Conservation (phyloP, 2,113 vertebrate genomes). For the Sitta europaea region DNA sequence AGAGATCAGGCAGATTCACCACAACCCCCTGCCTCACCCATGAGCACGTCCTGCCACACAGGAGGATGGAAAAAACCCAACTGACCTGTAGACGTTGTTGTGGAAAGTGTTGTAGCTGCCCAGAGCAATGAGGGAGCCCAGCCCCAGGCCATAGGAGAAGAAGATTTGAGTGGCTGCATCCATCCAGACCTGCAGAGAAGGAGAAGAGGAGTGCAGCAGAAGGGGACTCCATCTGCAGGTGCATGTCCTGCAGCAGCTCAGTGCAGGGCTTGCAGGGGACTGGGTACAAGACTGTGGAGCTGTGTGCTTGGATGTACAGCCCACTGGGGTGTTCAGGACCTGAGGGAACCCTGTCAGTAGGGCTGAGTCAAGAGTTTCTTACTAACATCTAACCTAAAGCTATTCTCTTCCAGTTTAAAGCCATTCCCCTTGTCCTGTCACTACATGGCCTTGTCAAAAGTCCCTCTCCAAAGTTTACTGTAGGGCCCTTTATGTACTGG, state of each 20-base stretch:
- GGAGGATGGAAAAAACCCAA: not conserved
- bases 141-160: slow-evolving; percentile 88
- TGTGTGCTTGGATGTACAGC: not conserved
- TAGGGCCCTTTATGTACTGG: not conserved
- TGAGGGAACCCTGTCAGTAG: not conserved
- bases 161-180: slow-evolving; percentile 93
- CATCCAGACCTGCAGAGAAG: slow-evolving; percentile 82
- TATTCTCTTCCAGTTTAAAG: not conserved
- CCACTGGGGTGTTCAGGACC: not conserved
- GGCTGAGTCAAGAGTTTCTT: not conserved
- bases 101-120: slow-evolving; percentile 89
- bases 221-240: not conserved
- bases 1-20: not conserved
- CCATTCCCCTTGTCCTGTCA: not conserved
- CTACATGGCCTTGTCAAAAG: not conserved
- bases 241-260: not conserved
- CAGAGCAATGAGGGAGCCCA: slow-evolving; percentile 87
- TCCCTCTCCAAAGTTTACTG: not conserved
- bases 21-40: rapidly evolving
- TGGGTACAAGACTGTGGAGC: too few species aligned
- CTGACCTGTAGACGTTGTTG: slow-evolving; percentile 87
- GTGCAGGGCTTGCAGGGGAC: rapidly evolving
- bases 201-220: not conserved
- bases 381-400: not conserved
- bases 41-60: rapidly evolving